Conservation (phyloP, 2,888 invertebrate genomes). For the Altica lythri region DNA sequence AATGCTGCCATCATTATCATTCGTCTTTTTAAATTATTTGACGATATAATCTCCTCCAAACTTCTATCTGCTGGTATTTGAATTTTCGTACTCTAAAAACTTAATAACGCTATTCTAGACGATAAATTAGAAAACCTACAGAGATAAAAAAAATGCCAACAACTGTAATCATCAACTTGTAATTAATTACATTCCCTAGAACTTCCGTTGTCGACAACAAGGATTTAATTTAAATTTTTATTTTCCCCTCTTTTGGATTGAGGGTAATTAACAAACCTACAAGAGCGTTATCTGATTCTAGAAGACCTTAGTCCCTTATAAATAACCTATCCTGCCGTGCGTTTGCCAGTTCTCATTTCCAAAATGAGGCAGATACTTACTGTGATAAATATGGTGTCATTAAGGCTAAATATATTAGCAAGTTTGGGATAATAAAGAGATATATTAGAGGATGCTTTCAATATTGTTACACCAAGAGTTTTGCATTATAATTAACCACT, state of each 20-base stretch:
- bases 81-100: constrained; percentile 20
- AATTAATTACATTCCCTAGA: constrained; percentile 26
- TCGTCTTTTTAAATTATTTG: constrained; percentile 26
- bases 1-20: constrained; percentile 21
- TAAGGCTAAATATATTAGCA: constrained; percentile 43
- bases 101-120: constrained; percentile 13
- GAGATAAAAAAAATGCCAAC: constrained; percentile 29
- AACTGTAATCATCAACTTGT: constrained; percentile 26
- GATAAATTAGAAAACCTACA: constrained; percentile 24
- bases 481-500: no score
- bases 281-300: constrained; percentile 32
- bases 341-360: constrained; percentile 27
- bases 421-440: constrained; percentile 31
- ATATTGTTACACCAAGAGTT: no score
- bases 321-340: constrained; percentile 32
- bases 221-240: constrained; percentile 33
- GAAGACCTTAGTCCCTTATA: constrained; percentile 24
- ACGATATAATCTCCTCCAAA: constrained; percentile 21
- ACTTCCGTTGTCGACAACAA: constrained; percentile 29
- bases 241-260: constrained; percentile 27
- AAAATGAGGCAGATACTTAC: constrained; percentile 40
- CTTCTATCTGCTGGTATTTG: constrained; percentile 3
- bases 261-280: constrained; percentile 36
- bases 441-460: constrained; percentile 25
- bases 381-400: constrained; percentile 48